phyloP scores from a whole-genome alignment of 1,140 invertebrate species.

The Phthorimaea operculella region DNA sequence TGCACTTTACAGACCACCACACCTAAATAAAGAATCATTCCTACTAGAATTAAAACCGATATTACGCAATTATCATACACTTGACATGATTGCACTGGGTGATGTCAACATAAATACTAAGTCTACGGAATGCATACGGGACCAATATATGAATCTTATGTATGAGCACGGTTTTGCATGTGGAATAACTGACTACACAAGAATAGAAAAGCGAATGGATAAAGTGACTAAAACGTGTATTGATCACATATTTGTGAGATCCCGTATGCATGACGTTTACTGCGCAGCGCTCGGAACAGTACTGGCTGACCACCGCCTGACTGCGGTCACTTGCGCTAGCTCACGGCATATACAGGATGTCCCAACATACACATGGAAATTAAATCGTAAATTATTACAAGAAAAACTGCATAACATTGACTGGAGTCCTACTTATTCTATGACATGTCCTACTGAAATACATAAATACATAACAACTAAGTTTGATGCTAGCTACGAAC shows the following conservation, averaged over 20 bases:
- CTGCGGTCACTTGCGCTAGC: background rate
- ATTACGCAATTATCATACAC: no score
- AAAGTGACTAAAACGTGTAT: conserved; percentile 22
- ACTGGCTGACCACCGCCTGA: conserved; percentile 7
- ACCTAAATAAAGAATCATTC: no score
- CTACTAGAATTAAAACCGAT: no score
- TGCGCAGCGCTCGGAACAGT: conserved; percentile 13
- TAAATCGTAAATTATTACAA: background rate
- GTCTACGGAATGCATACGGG: no score
- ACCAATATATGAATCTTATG: no score
- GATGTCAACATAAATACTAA: no score
- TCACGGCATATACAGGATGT: background rate
- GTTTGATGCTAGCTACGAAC: conserved; percentile 1
- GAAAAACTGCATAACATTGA: background rate
- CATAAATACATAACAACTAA: conserved; percentile 1
- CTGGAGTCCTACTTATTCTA: background rate
- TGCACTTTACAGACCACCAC: no score
- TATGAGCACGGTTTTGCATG: no score
- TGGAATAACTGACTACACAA: no score
- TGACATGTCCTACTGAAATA: conserved; percentile 3
- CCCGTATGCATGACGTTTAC: conserved; percentile 15
- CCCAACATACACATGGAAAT: background rate
- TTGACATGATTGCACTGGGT: no score
- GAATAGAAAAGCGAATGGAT: no score
- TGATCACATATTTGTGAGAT: conserved; percentile 17